Base-by-base conservation (phyloP, 1,140 invertebrate species). In the Brachionus koreanus region DNA sequence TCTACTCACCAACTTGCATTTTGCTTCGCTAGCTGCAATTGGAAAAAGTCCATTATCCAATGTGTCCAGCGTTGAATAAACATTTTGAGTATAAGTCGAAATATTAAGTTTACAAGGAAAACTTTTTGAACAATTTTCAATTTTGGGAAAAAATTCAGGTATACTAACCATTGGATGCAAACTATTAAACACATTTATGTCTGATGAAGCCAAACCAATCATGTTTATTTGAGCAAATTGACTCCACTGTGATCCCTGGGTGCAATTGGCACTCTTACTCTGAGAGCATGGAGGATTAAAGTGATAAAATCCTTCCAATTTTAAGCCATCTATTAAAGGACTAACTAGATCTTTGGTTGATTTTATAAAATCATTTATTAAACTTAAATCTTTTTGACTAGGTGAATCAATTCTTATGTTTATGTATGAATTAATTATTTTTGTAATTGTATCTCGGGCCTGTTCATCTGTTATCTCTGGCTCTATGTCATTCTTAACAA, bases 261-360 rank as follows among this genome's bases (percentile, higher is more conserved):
- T 43, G 37, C 79, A 82, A 37, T 49, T 43, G 2, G 43, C 12
- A 16, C 1, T 16, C 10, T 39, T 65, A 33, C 25, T 10, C 12
- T 43, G 25, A 33, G 35, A 49, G 23, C 79, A 82, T 10, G 79
- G 79, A 19, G 79, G 61, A 16, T 25, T 65, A 52, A 82, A 82
- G 43, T 82, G 79, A 67, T 82, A 82, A 13, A 67, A 82, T 6
- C 79, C 79, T 43, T 82, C 79, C 25, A 82, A 35, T 37, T 65
- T 43, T 33, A 82, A 67, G 7, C 35, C 79, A 49, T 82, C 57
- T 9, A 82, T 42, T 3, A 67, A 33, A 13, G 79, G 79, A n/a
- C 25, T 12, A 19, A 65, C 57, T 6, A 82, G 16, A 9, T 46
- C 9, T n/a, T 5, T 9, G 2, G 79, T 82, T 33, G n/a, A 25